Evolutionary conservation across 92 coral and sea anemone genomes (phyloP).

Genomic region (Isaurus tuberculatus): DNA sequence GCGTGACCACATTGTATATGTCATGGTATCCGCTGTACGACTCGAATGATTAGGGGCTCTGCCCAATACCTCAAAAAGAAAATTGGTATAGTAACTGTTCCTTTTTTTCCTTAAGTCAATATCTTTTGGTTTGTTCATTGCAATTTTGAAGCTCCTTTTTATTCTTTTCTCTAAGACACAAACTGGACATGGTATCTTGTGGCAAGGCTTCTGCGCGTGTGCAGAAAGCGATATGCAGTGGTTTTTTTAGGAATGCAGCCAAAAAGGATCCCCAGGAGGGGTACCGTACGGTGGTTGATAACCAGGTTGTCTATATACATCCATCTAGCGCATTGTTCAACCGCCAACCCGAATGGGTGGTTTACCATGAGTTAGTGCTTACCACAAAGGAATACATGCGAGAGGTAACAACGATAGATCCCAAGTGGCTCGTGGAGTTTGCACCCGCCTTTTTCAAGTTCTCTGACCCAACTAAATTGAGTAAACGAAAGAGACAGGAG

Average conservation of each 20-base stretch:
- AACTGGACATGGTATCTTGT: slow-evolving; percentile 97
- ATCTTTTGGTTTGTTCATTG: too few relatives aligned
- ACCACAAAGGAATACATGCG: slow-evolving; percentile 99
- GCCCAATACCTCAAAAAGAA: too few relatives aligned
- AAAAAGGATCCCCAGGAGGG: slow-evolving; percentile 99
- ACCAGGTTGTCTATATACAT: slow-evolving; percentile 96
- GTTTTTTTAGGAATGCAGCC: slow-evolving; percentile 98
- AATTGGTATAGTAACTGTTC: too few relatives aligned
- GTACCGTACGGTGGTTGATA: slow-evolving; percentile 96
- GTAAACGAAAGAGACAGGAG: slow-evolving; percentile 97
- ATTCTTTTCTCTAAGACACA: slow-evolving; percentile 73
- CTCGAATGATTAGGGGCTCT: too few relatives aligned
- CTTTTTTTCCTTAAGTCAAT: too few relatives aligned
- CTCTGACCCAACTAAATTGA: slow-evolving; percentile 92
- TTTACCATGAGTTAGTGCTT: slow-evolving; percentile 93
- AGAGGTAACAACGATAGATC: slow-evolving; percentile 94
- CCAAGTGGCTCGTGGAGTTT: slow-evolving; percentile 98
- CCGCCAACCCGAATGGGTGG: slow-evolving; percentile 99
- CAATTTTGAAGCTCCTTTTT: too few relatives aligned
- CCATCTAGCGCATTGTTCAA: slow-evolving; percentile 98
- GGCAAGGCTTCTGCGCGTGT: slow-evolving; percentile 93
- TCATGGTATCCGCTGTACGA: too few relatives aligned
- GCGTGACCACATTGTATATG: too few relatives aligned
- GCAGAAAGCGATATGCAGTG: slow-evolving; percentile 97
- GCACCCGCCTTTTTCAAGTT: slow-evolving; percentile 97